phyloP scores from a whole-genome alignment of 2,888 invertebrate genomes.

The Sarcophaga rosellei region DNA sequence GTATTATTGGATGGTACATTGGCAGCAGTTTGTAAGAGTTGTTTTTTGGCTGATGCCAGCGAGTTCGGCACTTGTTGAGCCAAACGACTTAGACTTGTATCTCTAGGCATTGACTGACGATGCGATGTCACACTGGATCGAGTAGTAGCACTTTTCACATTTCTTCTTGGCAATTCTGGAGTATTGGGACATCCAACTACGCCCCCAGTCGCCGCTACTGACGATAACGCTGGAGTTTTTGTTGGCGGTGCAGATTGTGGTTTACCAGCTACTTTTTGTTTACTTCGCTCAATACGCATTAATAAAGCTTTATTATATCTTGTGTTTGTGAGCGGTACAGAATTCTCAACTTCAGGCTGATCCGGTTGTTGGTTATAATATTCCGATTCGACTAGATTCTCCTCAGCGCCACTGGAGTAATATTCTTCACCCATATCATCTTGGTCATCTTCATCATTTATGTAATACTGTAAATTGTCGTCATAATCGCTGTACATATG shows the following conservation, averaged over 20 bases:
- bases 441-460: constrained; percentile 80
- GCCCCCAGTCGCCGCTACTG: constrained; percentile 73
- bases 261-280: constrained; percentile 76
- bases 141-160: constrained; percentile 74
- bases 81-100: constrained; percentile 80
- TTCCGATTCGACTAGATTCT: constrained; percentile 71
- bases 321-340: constrained; percentile 82
- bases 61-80: constrained; percentile 80
- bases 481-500: constrained; percentile 80
- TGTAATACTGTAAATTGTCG: constrained; percentile 80
- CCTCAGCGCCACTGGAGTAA: constrained; percentile 78
- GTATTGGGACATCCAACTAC: constrained; percentile 83
- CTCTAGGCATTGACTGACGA: constrained; percentile 81
- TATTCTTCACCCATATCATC: constrained; percentile 77
- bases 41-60: constrained; percentile 80
- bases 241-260: constrained; percentile 64
- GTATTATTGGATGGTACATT: constrained; percentile 60
- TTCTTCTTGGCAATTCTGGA: constrained; percentile 82
- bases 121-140: constrained; percentile 64
- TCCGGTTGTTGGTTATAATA: constrained; percentile 61
- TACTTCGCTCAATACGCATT: constrained; percentile 83
- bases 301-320: constrained; percentile 89
- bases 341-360: constrained; percentile 71
- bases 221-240: constrained; percentile 36
- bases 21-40: constrained; percentile 79